A percentile compares a stretch with the other conserved stretches of the same genome.
Evolutionary conservation across 2,113 vertebrate species (phyloP).

Genomic region (Lepisosteus oculatus): DNA sequence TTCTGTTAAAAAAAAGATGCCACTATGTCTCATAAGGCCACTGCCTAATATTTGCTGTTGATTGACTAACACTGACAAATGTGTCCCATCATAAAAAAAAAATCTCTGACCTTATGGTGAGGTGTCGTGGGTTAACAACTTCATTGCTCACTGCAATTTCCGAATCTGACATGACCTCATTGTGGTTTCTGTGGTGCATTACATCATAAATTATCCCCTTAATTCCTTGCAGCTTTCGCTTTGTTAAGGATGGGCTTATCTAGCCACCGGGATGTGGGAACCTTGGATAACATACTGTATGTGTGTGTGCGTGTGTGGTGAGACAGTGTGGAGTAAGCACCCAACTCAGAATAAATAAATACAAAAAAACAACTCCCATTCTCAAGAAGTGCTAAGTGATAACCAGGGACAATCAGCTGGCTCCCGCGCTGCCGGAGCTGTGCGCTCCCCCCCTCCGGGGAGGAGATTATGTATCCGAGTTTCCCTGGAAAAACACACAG

Average conservation of each 20-base stretch:
- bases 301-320: conserved; percentile 16
- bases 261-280: conserved; percentile 30
- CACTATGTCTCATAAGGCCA: not conserved
- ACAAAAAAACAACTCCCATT: not conserved
- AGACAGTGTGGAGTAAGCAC: conserved; percentile 7
- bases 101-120: conserved; percentile 33
- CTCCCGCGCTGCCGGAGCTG: conserved; percentile 61
- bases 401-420: conserved; percentile 81
- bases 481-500: conserved; percentile 81
- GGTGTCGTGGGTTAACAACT: conserved; percentile 37
- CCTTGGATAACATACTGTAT: conserved; percentile 1
- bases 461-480: conserved; percentile 81
- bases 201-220: conserved; percentile 52
- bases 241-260: conserved; percentile 59
- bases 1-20: no score
- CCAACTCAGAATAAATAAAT: not conserved
- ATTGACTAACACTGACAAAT: conserved; percentile 3
- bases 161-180: conserved; percentile 40
- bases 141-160: conserved; percentile 38
- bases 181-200: conserved; percentile 33
- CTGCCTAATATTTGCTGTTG: conserved; percentile 1
- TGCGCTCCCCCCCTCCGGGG: conserved; percentile 67
- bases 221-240: conserved; percentile 43
- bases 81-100: not conserved
- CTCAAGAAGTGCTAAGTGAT: conserved; percentile 38